These are phyloP conservation scores for Rhopalosiphum maidis DNA, from an alignment of 1,140 invertebrate species.

Conservation along the genomic window DNA sequence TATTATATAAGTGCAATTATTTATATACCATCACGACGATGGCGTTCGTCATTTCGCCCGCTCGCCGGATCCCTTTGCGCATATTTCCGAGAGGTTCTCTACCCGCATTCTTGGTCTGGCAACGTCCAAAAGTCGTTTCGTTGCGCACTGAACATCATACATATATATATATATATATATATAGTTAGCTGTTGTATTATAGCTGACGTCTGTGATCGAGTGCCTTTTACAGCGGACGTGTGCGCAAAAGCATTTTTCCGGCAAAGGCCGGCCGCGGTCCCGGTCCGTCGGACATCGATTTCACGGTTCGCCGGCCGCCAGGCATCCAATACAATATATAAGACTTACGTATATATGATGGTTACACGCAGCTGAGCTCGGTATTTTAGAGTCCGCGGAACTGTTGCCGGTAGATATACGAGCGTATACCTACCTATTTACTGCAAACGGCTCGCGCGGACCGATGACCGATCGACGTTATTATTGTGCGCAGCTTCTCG, in stretches of 20 bases:
- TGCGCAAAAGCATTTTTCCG: neutral
- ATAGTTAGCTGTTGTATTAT: no score
- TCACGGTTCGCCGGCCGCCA: neutral
- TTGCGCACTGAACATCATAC: no score
- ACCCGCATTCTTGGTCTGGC: neutral
- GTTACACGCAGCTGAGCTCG: neutral
- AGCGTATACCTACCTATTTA: no score
- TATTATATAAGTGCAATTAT: neutral
- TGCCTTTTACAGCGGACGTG: no score
- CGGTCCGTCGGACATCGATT: neutral
- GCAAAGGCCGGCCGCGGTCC: neutral
- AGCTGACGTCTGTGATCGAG: no score
- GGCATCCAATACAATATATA: neutral
- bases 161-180: no score
- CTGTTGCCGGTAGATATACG: no score
- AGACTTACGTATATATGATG: neutral
- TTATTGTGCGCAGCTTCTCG: no score
- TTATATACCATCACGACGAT: neutral
- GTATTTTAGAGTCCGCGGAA: neutral
- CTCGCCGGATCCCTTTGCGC: neutral
- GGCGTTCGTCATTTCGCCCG: neutral
- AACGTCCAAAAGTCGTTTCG: neutral
- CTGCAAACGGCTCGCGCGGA: neutral
- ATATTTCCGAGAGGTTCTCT: neutral
- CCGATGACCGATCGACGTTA: constrained; percentile 32